A percentile compares a stretch with the other conserved stretches of the same genome.
Conservation (phyloP, 92 coral and sea anemone genomes). For the Blastomussa wellsi region DNA sequence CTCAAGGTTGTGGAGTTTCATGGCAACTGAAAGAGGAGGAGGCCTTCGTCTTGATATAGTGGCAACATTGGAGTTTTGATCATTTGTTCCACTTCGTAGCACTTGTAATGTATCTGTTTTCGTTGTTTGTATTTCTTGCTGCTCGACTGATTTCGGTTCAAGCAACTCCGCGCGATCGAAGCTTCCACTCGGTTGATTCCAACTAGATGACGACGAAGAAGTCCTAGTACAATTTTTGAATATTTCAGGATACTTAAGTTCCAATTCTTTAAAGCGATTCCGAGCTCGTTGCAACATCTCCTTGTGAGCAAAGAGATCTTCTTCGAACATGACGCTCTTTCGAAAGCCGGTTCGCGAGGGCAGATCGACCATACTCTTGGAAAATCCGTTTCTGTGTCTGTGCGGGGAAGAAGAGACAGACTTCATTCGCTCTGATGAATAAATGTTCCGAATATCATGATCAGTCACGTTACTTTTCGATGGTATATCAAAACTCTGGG, state of each 20-base stretch:
- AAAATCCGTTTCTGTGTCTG: slow-evolving; percentile 70
- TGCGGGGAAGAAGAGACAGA: slow-evolving; percentile 7
- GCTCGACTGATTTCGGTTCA: slow-evolving; percentile 39
- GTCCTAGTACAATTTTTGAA: slow-evolving; percentile 71
- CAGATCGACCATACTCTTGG: slow-evolving; percentile 90
- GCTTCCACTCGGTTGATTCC: slow-evolving; percentile 13
- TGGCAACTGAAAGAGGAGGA: slow-evolving; percentile 77
- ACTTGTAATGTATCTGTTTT: slow-evolving; percentile 48
- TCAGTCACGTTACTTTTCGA: neutral
- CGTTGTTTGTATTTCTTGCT: slow-evolving; percentile 41
- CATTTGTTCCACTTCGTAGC: slow-evolving; percentile 41
- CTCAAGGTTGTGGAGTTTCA: slow-evolving; percentile 76
- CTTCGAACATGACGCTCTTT: slow-evolving; percentile 79
- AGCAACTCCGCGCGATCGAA: slow-evolving; percentile 29
- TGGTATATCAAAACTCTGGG: slow-evolving; percentile 32
- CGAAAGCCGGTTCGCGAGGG: slow-evolving; percentile 39
- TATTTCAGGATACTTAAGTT: slow-evolving; percentile 87
- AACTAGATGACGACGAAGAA: slow-evolving; percentile 58
- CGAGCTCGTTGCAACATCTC: slow-evolving; percentile 86
- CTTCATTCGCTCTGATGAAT: slow-evolving; percentile 6
- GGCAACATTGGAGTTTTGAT: slow-evolving; percentile 20
- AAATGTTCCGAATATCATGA: slow-evolving; percentile 2
- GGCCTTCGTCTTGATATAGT: slow-evolving; percentile 54
- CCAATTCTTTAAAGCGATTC: slow-evolving; percentile 81
- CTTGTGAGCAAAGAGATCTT: slow-evolving; percentile 81